Base-by-base conservation (phyloP, 1,140 invertebrate genomes). In the Aplysia californica region DNA sequence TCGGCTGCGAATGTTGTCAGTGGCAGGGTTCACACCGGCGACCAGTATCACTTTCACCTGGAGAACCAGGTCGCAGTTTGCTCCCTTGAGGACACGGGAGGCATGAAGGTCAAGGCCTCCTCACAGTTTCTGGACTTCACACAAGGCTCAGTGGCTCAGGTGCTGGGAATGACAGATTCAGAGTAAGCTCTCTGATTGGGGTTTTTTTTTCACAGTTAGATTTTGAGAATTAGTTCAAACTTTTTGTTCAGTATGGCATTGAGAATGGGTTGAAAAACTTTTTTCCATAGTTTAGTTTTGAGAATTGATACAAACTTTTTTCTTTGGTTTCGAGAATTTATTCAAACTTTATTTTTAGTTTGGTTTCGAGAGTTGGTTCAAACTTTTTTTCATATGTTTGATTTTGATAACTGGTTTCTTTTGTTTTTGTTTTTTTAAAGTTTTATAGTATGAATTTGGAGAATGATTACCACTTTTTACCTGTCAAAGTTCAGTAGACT, bases 81-180 rank as follows among this genome's bases (percentile, higher is more conserved):
- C 65, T 77, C 82, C 3, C 90, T 90, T 0, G 89, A 83, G 21
- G 90, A 91, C 58, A 31, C 33, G 33, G 89, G 88, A 71, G 89
- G 89, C 3, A 76, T 91, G 66, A 83, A 90, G 56, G 82, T 91
- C 0, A 77, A 85, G 35, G 75, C 81, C 36, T 75, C 86, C 20
- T 90, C 86, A 1, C 84, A 85, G 82, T 94, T 92, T 91, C 88
- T 93, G 21, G 93, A 94, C 82, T 80, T 91, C 2, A 86, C 89
- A 0, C 94, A 95, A 87, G 84, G 89, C 36, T 86, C 91, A 0
- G 90, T 95, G 15, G 91, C 94, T 0, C 56, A 71, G 58, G 77
- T 75, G 3, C 64, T 79, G 50, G 73, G 73, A 26, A 39, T 79
- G 1, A 31, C 72, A 33, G 38, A 79, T 10, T 70, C 38, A 58